Conservation (phyloP, 2,113 vertebrate genomes). For the Zapornia atra region DNA sequence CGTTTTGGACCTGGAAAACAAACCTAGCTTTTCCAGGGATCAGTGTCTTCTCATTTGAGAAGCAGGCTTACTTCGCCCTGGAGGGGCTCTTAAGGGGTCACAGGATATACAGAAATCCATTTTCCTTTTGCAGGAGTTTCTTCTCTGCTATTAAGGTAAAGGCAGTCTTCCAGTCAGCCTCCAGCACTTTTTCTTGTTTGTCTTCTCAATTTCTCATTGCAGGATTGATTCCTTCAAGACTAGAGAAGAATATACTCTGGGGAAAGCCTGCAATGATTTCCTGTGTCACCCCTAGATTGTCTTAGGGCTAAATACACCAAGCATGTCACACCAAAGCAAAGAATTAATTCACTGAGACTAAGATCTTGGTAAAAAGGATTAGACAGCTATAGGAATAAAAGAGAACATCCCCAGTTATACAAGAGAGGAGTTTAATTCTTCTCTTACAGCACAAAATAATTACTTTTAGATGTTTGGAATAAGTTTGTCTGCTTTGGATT, state of each 20-base stretch:
- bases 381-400: slow-evolving; percentile 34
- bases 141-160: slow-evolving; percentile 7
- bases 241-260: slow-evolving; percentile 30
- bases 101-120: not conserved
- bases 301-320: slow-evolving; percentile 63
- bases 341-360: slow-evolving; percentile 49
- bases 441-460: not conserved
- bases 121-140: slow-evolving; percentile 10
- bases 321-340: slow-evolving; percentile 57
- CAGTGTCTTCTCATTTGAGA: not conserved
- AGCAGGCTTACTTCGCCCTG: not conserved
- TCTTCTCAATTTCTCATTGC: slow-evolving; percentile 52
- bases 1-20: not conserved
- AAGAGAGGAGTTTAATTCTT: slow-evolving; percentile 28
- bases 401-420: slow-evolving; percentile 20
- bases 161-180: slow-evolving; percentile 23
- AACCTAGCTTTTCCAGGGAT: not conserved
- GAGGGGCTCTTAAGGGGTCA: not conserved
- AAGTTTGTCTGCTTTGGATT: not conserved
- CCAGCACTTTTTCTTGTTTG: slow-evolving; percentile 61
- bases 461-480: slow-evolving; percentile 8
- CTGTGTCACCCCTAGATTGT: slow-evolving; percentile 55
- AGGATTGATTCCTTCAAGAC: slow-evolving; percentile 60
- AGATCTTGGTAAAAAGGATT: slow-evolving; percentile 52
- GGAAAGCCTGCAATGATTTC: slow-evolving; percentile 52